Base-by-base conservation (phyloP, 2,888 invertebrate genomes). In the Halocaridina rubra region DNA sequence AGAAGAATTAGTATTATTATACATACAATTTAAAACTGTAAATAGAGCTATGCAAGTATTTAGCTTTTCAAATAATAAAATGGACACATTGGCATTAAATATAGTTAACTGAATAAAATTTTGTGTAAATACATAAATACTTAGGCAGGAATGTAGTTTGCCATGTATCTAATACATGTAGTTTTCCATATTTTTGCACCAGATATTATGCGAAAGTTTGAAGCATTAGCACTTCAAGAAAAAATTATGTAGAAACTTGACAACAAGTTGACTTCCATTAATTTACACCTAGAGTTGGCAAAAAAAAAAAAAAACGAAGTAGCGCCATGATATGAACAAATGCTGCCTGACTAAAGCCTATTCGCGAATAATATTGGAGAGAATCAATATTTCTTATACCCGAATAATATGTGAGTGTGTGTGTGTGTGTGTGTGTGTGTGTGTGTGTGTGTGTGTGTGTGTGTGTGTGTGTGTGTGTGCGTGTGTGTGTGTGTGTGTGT, bases 201-300 rank as follows among this genome's bases (percentile, higher is more conserved):
- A 16, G 27, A 67, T 27, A 67, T 22, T 67, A 67, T 67, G 67
- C 29, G 67, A 67, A 67, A 67, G 67, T 67, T 67, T 27, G 29
- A 67, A 24, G 67, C 67, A 67, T 19, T 67, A 27, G 67, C 22
- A 24, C 27, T 67, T 67, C 67, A 67, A 67, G 19, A 67, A 24
- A 67, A n/a, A 59, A 59, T 59, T 67, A 27, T 27, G 16, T 24
- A 19, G 27, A 24, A 67, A 67, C 67, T 24, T 67, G 29, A 67
- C 67, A 27, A 59, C 67, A 67, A 67, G 67, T 22, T 67, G 67
- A 27, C 19, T 67, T 67, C 67, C 67, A 67, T 67, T 67, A 24
- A 67, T 67, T 16, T 67, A 67, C 19, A 67, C 27, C 67, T 67
- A 27, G 22, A 67, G 24, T 27, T 67, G 22, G 29, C 29, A 27